These are phyloP conservation scores for Digitonthophagus gazella DNA, from an alignment of 2,888 invertebrate genomes.

Conservation along the genomic window DNA sequence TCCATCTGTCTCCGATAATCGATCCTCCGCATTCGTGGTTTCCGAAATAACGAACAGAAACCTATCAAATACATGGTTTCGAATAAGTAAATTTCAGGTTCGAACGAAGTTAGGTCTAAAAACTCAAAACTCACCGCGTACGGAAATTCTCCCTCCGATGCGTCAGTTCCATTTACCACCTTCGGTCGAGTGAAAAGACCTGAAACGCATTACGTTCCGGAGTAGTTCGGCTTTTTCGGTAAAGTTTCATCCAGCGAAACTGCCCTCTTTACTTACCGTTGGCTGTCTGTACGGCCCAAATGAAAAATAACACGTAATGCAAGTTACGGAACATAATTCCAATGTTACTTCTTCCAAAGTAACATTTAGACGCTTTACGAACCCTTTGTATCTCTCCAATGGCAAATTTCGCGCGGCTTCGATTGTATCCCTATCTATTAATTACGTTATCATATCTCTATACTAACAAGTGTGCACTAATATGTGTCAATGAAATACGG, in stretches of 20 bases:
- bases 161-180: conserved; percentile 28
- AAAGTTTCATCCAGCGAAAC: neutral
- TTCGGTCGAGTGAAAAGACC: conserved; percentile 4
- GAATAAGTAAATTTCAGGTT: neutral
- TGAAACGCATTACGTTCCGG: conserved; percentile 1
- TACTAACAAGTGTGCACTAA: conserved; percentile 13
- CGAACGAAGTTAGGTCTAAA: conserved; percentile 1
- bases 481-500: conserved; percentile 3
- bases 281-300: neutral
- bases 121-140: conserved; percentile 21
- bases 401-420: neutral
- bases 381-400: neutral
- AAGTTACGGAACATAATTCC: neutral
- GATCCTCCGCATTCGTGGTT: conserved; percentile 35
- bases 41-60: conserved; percentile 32
- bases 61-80: conserved; percentile 27
- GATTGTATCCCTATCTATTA: neutral
- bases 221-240: neutral
- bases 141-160: conserved; percentile 23
- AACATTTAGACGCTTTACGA: neutral
- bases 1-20: conserved; percentile 31
- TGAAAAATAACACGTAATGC: neutral
- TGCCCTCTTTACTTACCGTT: conserved; percentile 2
- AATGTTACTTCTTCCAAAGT: neutral
- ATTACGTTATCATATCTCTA: neutral